Conservation (phyloP, 2,113 vertebrate species). For the Melanostigma gelatinosum region DNA sequence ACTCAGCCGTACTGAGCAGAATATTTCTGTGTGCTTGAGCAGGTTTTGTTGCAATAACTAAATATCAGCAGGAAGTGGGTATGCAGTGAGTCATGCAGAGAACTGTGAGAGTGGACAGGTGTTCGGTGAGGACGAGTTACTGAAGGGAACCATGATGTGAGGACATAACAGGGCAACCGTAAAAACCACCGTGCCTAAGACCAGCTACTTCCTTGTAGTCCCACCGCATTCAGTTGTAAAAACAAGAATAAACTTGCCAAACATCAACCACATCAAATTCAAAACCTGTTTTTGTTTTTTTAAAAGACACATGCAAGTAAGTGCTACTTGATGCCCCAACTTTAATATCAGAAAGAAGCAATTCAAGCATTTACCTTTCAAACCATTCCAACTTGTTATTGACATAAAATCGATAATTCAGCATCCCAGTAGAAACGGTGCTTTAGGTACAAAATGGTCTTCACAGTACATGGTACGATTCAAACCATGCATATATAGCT, state of each 20-base stretch:
- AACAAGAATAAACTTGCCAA: constrained; percentile 53
- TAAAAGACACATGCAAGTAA: constrained; percentile 41
- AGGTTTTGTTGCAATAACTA: constrained; percentile 12
- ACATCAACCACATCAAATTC: constrained; percentile 37
- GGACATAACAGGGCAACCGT: constrained; percentile 41
- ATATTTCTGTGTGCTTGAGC: constrained; percentile 1
- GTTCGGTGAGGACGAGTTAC: constrained; percentile 52
- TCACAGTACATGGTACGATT: neutral
- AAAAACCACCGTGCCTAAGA: constrained; percentile 57
- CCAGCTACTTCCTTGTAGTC: constrained; percentile 22
- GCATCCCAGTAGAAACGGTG: neutral
- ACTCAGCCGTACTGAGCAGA: neutral
- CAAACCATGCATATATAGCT: neutral
- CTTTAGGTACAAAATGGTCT: neutral
- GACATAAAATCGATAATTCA: neutral
- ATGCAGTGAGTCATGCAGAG: constrained; percentile 70
- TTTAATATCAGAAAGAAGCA: constrained; percentile 16
- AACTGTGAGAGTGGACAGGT: constrained; percentile 64
- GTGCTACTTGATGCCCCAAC: neutral
- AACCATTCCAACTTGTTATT: neutral
- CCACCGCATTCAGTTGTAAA: neutral
- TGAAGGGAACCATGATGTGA: constrained; percentile 44
- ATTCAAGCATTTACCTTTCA: neutral
- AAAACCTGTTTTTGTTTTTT: constrained; percentile 44
- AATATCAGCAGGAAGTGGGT: constrained; percentile 38